Evolutionary conservation across 1,140 invertebrate genomes (phyloP).

Genomic region (Cotesia vestalis): DNA sequence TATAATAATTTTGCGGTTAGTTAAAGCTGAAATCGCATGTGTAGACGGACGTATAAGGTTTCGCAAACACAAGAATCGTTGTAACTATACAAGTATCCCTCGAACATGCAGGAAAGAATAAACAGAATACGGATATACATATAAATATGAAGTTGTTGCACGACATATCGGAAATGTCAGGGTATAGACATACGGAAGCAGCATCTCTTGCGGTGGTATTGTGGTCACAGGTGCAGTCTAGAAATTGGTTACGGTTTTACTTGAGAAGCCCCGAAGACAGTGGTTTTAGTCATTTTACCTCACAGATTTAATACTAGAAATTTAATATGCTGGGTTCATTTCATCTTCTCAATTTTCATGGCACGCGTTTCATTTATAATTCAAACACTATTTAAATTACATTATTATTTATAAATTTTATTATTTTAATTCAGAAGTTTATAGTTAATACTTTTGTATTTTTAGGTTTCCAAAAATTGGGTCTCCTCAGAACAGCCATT

Average conservation of each 20-base stretch:
- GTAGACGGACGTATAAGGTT: constrained; percentile 28
- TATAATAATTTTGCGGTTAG: constrained; percentile 46
- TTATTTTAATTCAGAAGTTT: neutral
- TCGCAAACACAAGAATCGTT: constrained; percentile 31
- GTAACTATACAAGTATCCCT: neutral
- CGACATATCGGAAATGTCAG: constrained; percentile 44
- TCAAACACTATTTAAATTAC: neutral
- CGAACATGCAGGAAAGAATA: neutral
- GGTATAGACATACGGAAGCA: constrained; percentile 41
- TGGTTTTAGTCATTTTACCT: neutral
- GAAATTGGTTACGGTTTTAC: constrained; percentile 37
- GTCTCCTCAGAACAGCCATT: constrained; percentile 61
- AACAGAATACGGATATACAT: neutral
- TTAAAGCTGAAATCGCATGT: constrained; percentile 33
- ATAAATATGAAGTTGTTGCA: constrained; percentile 34
- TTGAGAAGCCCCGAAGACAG: constrained; percentile 33
- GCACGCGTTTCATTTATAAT: neutral
- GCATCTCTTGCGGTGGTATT: constrained; percentile 46
- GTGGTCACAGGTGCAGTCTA: constrained; percentile 50
- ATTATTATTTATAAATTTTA: neutral
- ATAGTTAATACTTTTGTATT: constrained; percentile 18
- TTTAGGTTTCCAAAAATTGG: constrained; percentile 66
- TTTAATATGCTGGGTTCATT: constrained; percentile 16
- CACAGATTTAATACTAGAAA: constrained; percentile 25
- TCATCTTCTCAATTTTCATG: neutral